Evolutionary conservation across 2,113 vertebrate species (phyloP).

Genomic region (Todiramphus saurophagus): DNA sequence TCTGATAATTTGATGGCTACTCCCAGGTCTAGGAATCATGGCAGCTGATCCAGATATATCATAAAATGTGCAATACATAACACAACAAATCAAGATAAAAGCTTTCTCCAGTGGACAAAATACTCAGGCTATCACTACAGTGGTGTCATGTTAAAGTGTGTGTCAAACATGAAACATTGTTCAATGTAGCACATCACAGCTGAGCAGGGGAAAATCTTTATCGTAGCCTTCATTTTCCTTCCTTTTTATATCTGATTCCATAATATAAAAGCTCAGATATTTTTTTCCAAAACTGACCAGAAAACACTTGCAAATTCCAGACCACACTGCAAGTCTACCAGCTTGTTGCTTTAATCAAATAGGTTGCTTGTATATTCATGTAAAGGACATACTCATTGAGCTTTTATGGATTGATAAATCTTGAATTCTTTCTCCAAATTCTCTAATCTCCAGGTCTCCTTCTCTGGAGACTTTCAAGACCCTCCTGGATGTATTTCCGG

Average conservation of each 20-base stretch:
- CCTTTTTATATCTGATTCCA: neutral
- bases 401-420: neutral
- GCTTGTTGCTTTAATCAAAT: neutral
- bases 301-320: neutral
- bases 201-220: neutral
- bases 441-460: neutral
- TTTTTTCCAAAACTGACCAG: neutral
- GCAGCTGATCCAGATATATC: conserved; percentile 46
- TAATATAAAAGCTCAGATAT: neutral
- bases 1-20: conserved; percentile 53
- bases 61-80: conserved; percentile 47
- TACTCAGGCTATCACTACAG: neutral
- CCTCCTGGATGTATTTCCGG: neutral
- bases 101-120: conserved; percentile 47
- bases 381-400: neutral
- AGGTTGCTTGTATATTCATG: neutral
- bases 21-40: conserved; percentile 19
- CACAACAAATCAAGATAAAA: conserved; percentile 59
- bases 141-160: conserved; percentile 44
- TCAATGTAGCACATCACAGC: neutral
- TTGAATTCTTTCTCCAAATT: neutral
- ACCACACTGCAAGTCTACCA: neutral
- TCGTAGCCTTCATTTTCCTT: neutral
- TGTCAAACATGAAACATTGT: conserved; percentile 41
- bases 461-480: neutral